phyloP scores from a whole-genome alignment of 2,888 invertebrate species.

The Noctua comes region DNA sequence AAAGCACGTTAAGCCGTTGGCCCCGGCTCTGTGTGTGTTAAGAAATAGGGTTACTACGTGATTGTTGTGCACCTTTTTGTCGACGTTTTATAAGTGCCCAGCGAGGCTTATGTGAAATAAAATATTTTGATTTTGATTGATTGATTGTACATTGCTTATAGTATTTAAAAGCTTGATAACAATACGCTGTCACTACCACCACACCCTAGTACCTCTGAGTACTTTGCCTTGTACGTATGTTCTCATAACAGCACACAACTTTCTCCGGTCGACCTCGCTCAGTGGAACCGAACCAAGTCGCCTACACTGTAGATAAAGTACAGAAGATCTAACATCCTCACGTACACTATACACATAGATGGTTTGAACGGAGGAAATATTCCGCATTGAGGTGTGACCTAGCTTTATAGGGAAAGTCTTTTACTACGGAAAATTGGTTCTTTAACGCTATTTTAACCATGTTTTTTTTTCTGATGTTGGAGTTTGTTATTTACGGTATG shows the following conservation, averaged over 20 bases:
- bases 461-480: neutral
- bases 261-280: slow-evolving; percentile 65
- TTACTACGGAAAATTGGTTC: neutral
- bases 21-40: no score
- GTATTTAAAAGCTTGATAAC: neutral
- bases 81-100: no score
- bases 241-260: slow-evolving; percentile 57
- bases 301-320: neutral
- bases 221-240: slow-evolving; percentile 50
- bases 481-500: neutral
- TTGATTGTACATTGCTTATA: neutral
- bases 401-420: neutral
- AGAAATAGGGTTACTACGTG: no score
- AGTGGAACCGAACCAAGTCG: slow-evolving; percentile 48
- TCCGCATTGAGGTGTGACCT: neutral
- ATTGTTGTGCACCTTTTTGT: no score
- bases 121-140: no score
- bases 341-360: neutral
- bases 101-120: no score
- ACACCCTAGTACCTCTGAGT: slow-evolving; percentile 30
- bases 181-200: slow-evolving; percentile 32
- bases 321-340: slow-evolving; percentile 24
- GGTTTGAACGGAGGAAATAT: neutral
- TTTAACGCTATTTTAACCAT: neutral
- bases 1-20: no score